Conservation (phyloP, 2,113 vertebrate genomes). For the Pelvicachromis taeniatus region DNA sequence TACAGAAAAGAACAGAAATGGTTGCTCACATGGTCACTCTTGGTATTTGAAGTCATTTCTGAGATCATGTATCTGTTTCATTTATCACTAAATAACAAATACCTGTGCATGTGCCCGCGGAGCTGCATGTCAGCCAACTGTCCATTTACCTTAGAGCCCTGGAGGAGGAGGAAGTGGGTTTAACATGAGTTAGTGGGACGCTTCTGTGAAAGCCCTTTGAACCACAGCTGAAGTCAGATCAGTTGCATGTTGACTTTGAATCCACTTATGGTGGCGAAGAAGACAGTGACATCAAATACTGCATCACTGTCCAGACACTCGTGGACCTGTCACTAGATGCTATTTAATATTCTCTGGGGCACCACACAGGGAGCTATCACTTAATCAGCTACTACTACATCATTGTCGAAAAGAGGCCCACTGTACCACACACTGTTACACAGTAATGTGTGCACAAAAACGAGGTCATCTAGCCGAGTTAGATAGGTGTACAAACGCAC, state of each 20-base stretch:
- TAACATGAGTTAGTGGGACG: neutral
- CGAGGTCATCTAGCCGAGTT: constrained; percentile 22
- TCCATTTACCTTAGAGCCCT: neutral
- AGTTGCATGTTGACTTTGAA: neutral
- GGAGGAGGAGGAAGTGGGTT: neutral
- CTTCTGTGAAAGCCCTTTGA: neutral
- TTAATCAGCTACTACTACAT: neutral
- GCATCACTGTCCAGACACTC: neutral
- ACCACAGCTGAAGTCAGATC: neutral
- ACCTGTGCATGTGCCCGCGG: neutral
- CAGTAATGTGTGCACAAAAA: neutral
- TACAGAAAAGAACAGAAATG: neutral
- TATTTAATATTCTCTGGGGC: neutral
- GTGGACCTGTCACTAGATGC: neutral
- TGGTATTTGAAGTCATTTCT: neutral
- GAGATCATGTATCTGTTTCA: neutral
- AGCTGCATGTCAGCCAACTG: neutral
- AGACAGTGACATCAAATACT: neutral
- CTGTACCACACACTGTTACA: neutral
- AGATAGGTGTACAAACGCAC: constrained; percentile 35
- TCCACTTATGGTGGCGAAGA: neutral
- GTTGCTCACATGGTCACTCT: neutral
- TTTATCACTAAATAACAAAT: neutral
- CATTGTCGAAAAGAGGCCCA: neutral
- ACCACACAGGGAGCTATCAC: neutral